phyloP scores from a whole-genome alignment of 2,888 invertebrate genomes.

The Parelbella ahira region DNA sequence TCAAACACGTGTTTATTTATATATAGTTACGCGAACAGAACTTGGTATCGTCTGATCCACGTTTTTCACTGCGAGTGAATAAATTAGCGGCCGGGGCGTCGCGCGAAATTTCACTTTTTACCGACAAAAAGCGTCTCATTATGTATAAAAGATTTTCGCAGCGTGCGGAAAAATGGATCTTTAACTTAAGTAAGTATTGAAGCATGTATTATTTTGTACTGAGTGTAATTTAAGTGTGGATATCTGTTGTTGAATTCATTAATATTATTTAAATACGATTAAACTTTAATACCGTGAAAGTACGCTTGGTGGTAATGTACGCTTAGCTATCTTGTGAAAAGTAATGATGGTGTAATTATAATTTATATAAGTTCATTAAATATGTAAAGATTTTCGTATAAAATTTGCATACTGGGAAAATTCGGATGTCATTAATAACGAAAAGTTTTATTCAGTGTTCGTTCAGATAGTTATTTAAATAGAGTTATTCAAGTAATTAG shows the following conservation, averaged over 20 bases:
- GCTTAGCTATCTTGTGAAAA: too few relatives aligned
- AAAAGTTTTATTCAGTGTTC: not conserved
- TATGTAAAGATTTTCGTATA: too few relatives aligned
- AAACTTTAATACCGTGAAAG: too few relatives aligned
- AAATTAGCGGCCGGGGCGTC: conserved; percentile 58
- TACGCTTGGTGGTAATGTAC: too few relatives aligned
- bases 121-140: conserved; percentile 51
- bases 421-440: too few relatives aligned
- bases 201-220: conserved; percentile 4
- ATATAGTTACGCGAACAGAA: conserved; percentile 65
- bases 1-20: conserved; percentile 69
- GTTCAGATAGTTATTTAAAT: not conserved
- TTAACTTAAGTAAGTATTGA: conserved; percentile 59
- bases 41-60: conserved; percentile 58
- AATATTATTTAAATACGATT: too few relatives aligned
- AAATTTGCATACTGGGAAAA: too few relatives aligned
- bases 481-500: conserved; percentile 1
- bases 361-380: too few relatives aligned
- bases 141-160: conserved; percentile 54
- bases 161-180: conserved; percentile 48
- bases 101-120: conserved; percentile 74
- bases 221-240: too few relatives aligned
- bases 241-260: too few relatives aligned
- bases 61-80: conserved; percentile 71
- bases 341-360: too few relatives aligned